Evolutionary conservation across 1,140 invertebrate species (phyloP).

Genomic region (Habropoda laboriosa): DNA sequence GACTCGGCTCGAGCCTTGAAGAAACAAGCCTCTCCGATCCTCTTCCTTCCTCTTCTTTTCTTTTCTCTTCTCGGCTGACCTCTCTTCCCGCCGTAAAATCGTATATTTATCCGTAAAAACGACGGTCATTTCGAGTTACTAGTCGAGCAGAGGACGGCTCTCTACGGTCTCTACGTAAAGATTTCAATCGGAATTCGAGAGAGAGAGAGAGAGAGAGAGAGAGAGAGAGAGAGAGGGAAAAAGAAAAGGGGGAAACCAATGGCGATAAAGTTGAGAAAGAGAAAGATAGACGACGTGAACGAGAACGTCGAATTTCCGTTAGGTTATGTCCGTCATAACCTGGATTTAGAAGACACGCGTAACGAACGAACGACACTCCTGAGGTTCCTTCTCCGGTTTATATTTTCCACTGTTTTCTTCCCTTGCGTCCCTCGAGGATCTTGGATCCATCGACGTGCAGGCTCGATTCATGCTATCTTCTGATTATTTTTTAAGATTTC

Average conservation of each 20-base stretch:
- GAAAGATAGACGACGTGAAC: not conserved
- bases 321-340: conserved; percentile 55
- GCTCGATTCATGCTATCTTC: too few species aligned
- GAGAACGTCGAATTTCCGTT: conserved; percentile 50
- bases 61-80: too few species aligned
- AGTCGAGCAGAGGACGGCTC: not conserved
- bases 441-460: conserved; percentile 6
- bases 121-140: not conserved
- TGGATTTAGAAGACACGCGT: conserved; percentile 55
- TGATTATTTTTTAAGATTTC: too few species aligned
- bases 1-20: not conserved
- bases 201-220: not conserved
- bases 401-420: conserved; percentile 39
- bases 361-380: conserved; percentile 58
- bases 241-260: too few species aligned
- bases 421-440: conserved; percentile 15
- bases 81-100: not conserved
- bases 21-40: not conserved
- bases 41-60: not conserved
- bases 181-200: conserved; percentile 3
- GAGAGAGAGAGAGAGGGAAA: not conserved
- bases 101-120: not conserved
- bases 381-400: conserved; percentile 36
- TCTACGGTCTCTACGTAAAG: too few species aligned
- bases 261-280: conserved; percentile 21